Conservation (phyloP, 2,888 invertebrate species). For the Marronus borbonicus region DNA sequence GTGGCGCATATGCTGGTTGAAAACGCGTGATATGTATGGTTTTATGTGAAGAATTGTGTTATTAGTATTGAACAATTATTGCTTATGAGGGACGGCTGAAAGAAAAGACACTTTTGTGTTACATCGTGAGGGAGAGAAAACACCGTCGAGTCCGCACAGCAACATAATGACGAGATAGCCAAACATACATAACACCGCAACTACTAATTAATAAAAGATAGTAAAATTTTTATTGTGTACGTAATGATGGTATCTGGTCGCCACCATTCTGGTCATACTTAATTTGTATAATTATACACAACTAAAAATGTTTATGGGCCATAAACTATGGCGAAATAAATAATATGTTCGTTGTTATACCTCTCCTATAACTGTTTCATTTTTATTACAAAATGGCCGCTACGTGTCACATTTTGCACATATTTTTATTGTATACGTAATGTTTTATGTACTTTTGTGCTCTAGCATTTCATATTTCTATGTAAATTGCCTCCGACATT, state of each 20-base stretch:
- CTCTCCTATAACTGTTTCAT: slow-evolving; percentile 61
- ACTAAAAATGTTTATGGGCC: slow-evolving; percentile 67
- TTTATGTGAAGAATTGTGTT: no score
- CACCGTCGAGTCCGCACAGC: not conserved
- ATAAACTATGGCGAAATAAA: slow-evolving; percentile 67
- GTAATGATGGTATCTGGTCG: slow-evolving; percentile 57
- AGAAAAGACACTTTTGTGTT: not conserved
- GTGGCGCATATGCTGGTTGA: not conserved
- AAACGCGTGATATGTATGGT: no score
- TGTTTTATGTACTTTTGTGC: slow-evolving; percentile 39
- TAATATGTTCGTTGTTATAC: slow-evolving; percentile 64
- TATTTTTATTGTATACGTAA: slow-evolving; percentile 49
- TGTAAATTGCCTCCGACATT: slow-evolving; percentile 30
- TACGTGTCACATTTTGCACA: slow-evolving; percentile 62
- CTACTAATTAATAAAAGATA: slow-evolving; percentile 52
- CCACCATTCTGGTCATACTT: slow-evolving; percentile 60
- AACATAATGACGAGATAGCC: not conserved
- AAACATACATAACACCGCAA: slow-evolving; percentile 36
- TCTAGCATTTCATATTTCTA: slow-evolving; percentile 35
- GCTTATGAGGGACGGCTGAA: not conserved
- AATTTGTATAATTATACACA: slow-evolving; percentile 68
- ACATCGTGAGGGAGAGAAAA: not conserved
- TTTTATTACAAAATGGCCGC: slow-evolving; percentile 64
- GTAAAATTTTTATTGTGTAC: slow-evolving; percentile 58
- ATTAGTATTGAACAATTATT: not conserved